phyloP scores from a whole-genome alignment of 92 coral and sea anemone genomes.

The Galaxea fascicularis region DNA sequence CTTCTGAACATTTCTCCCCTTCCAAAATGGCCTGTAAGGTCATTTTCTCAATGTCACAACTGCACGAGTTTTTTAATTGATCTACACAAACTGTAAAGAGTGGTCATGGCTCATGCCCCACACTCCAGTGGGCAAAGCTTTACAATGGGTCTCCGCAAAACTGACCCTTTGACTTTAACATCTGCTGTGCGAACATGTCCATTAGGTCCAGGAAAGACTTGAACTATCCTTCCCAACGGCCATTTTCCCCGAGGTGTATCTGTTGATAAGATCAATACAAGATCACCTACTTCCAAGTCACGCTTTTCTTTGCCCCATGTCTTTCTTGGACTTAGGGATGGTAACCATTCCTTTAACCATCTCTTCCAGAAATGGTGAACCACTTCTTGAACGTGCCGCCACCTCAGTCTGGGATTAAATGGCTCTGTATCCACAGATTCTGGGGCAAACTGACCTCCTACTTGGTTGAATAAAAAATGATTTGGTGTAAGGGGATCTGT shows the following conservation, averaged over 20 bases:
- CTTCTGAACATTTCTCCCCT: constrained; percentile 1
- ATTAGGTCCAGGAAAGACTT: constrained; percentile 26
- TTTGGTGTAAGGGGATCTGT: constrained; percentile 28
- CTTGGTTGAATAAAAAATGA: constrained; percentile 24
- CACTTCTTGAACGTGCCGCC: constrained; percentile 41
- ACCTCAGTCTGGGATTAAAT: constrained; percentile 31
- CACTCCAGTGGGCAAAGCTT: constrained; percentile 17
- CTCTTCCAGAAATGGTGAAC: constrained; percentile 48
- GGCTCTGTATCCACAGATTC: constrained; percentile 15
- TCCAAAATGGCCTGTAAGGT: neutral
- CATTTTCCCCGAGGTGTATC: constrained; percentile 44
- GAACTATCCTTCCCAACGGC: constrained; percentile 35
- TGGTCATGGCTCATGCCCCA: neutral
- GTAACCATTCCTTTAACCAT: constrained; percentile 45
- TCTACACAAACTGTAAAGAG: neutral
- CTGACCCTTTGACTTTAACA: constrained; percentile 11
- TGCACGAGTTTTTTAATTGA: neutral
- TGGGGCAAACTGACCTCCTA: constrained; percentile 42
- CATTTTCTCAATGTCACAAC: neutral
- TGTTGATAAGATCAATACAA: constrained; percentile 22
- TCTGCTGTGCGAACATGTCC: constrained; percentile 42
- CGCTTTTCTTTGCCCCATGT: constrained; percentile 32
- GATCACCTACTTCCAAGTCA: constrained; percentile 14
- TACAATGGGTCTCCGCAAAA: constrained; percentile 5
- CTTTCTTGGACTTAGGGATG: constrained; percentile 27